Conservation (phyloP, 2,888 invertebrate genomes). For the Drosophila stalkeri region DNA sequence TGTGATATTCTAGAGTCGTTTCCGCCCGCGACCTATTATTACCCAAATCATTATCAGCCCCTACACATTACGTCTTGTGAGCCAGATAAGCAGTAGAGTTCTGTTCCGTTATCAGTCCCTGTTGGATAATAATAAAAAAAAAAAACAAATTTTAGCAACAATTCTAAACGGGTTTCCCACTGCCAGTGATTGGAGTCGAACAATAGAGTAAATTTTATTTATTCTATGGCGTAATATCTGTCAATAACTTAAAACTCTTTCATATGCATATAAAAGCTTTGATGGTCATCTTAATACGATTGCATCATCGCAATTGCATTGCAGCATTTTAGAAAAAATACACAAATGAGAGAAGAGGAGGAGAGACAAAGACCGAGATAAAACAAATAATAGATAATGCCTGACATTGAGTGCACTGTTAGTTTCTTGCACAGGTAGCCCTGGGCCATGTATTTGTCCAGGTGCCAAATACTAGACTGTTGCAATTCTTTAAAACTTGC, state of each 20-base stretch:
- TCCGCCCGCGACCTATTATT: constrained; percentile 30
- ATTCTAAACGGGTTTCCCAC: not conserved
- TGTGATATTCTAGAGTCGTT: constrained; percentile 19
- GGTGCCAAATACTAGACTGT: constrained; percentile 10
- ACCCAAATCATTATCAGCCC: constrained; percentile 43
- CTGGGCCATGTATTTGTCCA: constrained; percentile 28
- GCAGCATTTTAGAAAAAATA: constrained; percentile 5
- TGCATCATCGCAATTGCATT: constrained; percentile 37
- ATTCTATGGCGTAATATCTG: constrained; percentile 22
- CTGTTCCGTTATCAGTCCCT: constrained; percentile 27
- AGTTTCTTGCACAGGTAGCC: constrained; percentile 15
- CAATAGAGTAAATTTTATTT: constrained; percentile 5
- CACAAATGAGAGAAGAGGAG: not conserved
- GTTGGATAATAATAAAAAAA: constrained; percentile 39
- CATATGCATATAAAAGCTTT: not conserved
- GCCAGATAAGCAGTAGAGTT: constrained; percentile 45
- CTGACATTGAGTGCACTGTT: constrained; percentile 18
- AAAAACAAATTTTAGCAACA: constrained; percentile 7
- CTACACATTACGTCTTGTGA: constrained; percentile 46
- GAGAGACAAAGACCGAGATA: not conserved
- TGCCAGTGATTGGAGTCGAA: not conserved
- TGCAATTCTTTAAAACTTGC: constrained; percentile 8
- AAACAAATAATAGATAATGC: constrained; percentile 4
- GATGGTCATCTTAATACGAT: constrained; percentile 12
- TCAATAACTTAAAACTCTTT: constrained; percentile 21